Evolutionary conservation across 2,888 invertebrate genomes (phyloP).

Genomic region (Leptogaster cylindrica): DNA sequence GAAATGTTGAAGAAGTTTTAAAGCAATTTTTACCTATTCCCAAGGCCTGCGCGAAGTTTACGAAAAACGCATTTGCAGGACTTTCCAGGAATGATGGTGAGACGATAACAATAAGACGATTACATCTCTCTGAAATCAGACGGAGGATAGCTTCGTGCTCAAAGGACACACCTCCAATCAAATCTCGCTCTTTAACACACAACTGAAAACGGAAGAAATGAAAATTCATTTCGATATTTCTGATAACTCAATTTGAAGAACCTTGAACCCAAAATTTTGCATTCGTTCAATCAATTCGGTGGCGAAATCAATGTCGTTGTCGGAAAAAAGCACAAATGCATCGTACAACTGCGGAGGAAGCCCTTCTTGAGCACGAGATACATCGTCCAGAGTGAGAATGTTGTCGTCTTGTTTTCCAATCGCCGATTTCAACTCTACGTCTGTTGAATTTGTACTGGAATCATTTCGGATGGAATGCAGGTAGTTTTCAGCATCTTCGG

Average conservation of each 20-base stretch:
- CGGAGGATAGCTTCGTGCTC: conserved; percentile 75
- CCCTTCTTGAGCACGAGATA: conserved; percentile 61
- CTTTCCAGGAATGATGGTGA: conserved; percentile 79
- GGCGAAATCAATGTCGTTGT: conserved; percentile 76
- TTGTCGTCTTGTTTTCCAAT: conserved; percentile 45
- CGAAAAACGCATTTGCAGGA: conserved; percentile 77
- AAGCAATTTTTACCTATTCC: conserved; percentile 75
- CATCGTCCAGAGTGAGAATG: conserved; percentile 66
- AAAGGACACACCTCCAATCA: conserved; percentile 73
- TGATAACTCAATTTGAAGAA: conserved; percentile 51
- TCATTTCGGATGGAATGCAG: not conserved
- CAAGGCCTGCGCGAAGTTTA: conserved; percentile 79
- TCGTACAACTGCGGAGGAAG: conserved; percentile 71
- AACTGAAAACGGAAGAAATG: conserved; percentile 63
- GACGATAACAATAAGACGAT: conserved; percentile 77
- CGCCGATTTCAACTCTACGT: not conserved
- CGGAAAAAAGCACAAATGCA: conserved; percentile 78
- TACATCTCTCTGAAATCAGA: conserved; percentile 78
- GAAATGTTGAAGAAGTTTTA: conserved; percentile 26
- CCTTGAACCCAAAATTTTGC: conserved; percentile 71
- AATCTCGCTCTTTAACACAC: conserved; percentile 76
- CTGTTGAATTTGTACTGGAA: not conserved
- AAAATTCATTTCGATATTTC: too few species aligned
- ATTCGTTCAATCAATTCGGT: conserved; percentile 69
- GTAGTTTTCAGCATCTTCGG: conserved; percentile 47